Evolutionary conservation across 1,140 invertebrate species (phyloP), one percentile per base, ranked within the genome.

Genomic region (Proctacanthus coquilletti): DNA sequence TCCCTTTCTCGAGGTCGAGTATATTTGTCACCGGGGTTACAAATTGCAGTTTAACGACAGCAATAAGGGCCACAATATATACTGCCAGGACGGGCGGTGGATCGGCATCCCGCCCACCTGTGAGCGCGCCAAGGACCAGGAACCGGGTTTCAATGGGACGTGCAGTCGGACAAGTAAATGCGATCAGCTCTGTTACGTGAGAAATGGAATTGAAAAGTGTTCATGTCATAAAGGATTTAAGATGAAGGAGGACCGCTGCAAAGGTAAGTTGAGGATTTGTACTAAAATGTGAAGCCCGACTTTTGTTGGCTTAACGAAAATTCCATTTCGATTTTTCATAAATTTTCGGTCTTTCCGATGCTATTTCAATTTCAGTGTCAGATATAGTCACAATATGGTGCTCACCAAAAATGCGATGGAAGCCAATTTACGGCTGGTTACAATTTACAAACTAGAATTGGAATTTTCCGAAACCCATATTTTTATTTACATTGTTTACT

Each of bases 171-270:
- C 30, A 13, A 13, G 30, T 5, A 10, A 17, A 32, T 32, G 30
- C 13, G 30, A 32, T 10, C 30, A 32, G 13, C 13, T 32, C 9
- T 32, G 30, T 15, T 6, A 13, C 17, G 15, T 10, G 5, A 13
- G 13, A 17, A 17, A 32, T 32, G 30, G 30, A 8, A 32, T 32
- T 8, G 30, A 32, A 32, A 32, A 32, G 13, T 32, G 30, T 17
- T 13, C 13, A 6, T 32, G 30, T 32, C 30, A 32, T 6, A 32
- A 32, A 32, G 30, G 30, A 32, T 32, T 32, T 17, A 10, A 17
- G 17, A 32, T 32, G 30, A 32, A 32, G 5, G 17, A 32, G 9
- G 5, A 32, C 15, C 30, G 30, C 10, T 32, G 30, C 13, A 15
- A 32, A 32, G 30, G 30, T 32, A 17, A 17, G 30, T 27, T n/a